A percentile compares a stretch with the other conserved stretches of the same genome.
These are phyloP conservation scores for Casuarius casuarius DNA, from an alignment of 2,113 vertebrate species.

Conservation along the genomic window DNA sequence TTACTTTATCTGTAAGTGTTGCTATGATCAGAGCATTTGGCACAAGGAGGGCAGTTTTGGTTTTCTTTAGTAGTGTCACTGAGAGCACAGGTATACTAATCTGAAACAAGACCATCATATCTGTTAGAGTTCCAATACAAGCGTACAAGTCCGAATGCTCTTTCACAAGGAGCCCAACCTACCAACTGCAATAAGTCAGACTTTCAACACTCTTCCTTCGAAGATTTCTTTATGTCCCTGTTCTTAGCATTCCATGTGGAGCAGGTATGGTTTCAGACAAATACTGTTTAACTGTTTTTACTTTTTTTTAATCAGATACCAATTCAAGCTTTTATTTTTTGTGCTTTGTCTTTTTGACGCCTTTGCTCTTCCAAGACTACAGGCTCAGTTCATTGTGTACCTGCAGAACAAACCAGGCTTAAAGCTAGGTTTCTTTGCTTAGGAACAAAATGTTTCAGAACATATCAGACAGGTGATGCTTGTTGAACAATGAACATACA, in stretches of 20 bases:
- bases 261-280: neutral
- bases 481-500: neutral
- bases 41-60: constrained; percentile 93
- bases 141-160: fast-evolving
- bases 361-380: neutral
- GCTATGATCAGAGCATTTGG: constrained; percentile 92
- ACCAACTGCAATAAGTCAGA: neutral
- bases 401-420: neutral
- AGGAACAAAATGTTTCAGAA: neutral
- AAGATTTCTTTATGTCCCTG: neutral
- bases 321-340: neutral
- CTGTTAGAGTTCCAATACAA: neutral
- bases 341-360: neutral
- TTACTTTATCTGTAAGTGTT: constrained; percentile 87
- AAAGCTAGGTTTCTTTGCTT: neutral
- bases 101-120: constrained; percentile 74
- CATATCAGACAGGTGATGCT: neutral
- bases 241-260: neutral
- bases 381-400: neutral
- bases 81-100: constrained; percentile 91
- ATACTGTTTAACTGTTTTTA: neutral
- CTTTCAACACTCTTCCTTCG: neutral
- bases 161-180: neutral
- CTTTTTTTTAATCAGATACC: neutral
- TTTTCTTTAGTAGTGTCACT: constrained; percentile 91